Evolutionary conservation across 2,113 vertebrate species (phyloP).

Genomic region (Hemiprocne comata): DNA sequence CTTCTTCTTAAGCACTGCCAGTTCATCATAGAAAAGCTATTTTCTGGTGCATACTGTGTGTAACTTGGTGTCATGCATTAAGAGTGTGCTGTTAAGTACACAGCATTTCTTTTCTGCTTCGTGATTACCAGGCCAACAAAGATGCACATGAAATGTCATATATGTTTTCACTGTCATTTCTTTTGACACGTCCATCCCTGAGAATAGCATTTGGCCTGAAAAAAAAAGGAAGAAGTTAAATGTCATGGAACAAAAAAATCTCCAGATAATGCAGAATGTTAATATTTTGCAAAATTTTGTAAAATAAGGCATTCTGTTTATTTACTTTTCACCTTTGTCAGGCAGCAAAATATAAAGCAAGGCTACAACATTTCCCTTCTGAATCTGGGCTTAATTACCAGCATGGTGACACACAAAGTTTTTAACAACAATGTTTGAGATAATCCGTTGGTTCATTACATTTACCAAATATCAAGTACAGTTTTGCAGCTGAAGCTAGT

Average conservation of each 20-base stretch:
- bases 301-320: not conserved
- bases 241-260: not conserved
- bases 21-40: not conserved
- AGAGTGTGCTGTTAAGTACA: not conserved
- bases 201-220: not conserved
- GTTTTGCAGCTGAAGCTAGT: not conserved
- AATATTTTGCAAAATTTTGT: not conserved
- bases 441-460: not conserved
- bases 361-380: not conserved
- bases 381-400: not conserved
- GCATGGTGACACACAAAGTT: not conserved
- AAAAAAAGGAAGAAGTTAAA: not conserved
- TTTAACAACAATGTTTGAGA: not conserved
- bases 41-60: not conserved
- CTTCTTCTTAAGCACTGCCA: not conserved
- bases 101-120: not conserved
- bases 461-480: not conserved
- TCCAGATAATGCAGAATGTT: not conserved
- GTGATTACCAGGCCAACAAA: not conserved
- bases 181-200: not conserved
- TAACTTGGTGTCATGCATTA: not conserved
- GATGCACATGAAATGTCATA: not conserved
- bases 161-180: not conserved
- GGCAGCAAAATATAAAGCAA: not conserved
- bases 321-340: not conserved